These are phyloP conservation scores for Pogoniulus pusillus DNA, from an alignment of 2,797 vertebrate species.

Conservation along the genomic window DNA sequence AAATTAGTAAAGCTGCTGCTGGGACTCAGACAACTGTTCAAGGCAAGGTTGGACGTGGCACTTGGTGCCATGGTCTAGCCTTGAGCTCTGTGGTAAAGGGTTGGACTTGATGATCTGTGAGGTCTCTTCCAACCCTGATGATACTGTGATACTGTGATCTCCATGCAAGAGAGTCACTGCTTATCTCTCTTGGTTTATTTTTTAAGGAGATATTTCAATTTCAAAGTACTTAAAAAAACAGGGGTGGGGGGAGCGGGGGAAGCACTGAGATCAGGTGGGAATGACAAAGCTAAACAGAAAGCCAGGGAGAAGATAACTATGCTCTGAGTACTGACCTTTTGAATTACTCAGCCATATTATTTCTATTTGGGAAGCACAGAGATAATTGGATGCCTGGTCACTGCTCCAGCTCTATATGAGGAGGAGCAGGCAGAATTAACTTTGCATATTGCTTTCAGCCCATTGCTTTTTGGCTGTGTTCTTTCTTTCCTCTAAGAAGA, in stretches of 20 bases:
- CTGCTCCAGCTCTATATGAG: not conserved
- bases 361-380: not conserved
- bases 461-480: not conserved
- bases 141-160: too few relatives aligned
- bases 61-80: too few relatives aligned
- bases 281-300: constrained; percentile 23
- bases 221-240: not conserved
- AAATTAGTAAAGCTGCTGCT: not conserved
- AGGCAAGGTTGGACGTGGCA: too few relatives aligned
- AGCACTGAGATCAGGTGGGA: not conserved
- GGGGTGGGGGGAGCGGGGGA: too few relatives aligned
- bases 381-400: not conserved
- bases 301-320: not conserved
- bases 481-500: not conserved
- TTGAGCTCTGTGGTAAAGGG: too few relatives aligned
- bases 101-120: too few relatives aligned
- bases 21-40: not conserved
- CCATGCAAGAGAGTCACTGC: not conserved
- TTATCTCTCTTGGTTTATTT: not conserved
- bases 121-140: too few relatives aligned
- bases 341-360: not conserved
- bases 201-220: not conserved
- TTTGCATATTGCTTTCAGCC: not conserved
- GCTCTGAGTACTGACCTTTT: not conserved
- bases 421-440: not conserved